phyloP scores from a whole-genome alignment of 2,888 invertebrate genomes.

The Acanthosoma haemorrhoidale region DNA sequence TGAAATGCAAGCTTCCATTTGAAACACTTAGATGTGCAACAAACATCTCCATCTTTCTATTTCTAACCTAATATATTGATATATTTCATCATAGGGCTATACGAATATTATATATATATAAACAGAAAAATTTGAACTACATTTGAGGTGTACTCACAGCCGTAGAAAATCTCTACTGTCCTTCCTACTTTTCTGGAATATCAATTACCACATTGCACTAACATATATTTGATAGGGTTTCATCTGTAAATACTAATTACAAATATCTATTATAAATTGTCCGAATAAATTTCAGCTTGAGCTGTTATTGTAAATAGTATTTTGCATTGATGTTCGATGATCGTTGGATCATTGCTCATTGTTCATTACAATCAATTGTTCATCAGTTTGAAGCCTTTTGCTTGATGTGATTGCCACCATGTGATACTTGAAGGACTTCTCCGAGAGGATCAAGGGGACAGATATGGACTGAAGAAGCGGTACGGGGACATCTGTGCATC shows the following conservation, averaged over 20 bases:
- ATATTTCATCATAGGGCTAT: too few relatives aligned
- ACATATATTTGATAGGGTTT: background rate
- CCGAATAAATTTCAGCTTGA: background rate
- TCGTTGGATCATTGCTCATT: too few relatives aligned
- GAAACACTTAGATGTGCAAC: background rate
- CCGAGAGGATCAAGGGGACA: too few relatives aligned
- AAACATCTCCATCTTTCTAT: too few relatives aligned
- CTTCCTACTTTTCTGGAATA: background rate
- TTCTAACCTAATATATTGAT: too few relatives aligned
- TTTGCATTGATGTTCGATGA: slow-evolving; percentile 1
- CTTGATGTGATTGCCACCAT: too few relatives aligned
- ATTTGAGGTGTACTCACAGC: slow-evolving; percentile 1
- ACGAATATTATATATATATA: background rate
- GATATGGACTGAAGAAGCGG: background rate
- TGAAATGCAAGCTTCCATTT: background rate
- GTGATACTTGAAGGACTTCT: too few relatives aligned
- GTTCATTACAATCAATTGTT: too few relatives aligned
- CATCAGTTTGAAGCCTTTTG: too few relatives aligned
- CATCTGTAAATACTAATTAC: background rate
- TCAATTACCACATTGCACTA: too few relatives aligned
- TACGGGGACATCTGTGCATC: background rate
- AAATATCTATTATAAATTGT: too few relatives aligned
- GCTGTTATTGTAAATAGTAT: background rate
- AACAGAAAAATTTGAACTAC: background rate
- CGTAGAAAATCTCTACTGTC: background rate